These are phyloP conservation scores for Sander lucioperca DNA, from an alignment of 2,113 vertebrate genomes.

Conservation along the genomic window DNA sequence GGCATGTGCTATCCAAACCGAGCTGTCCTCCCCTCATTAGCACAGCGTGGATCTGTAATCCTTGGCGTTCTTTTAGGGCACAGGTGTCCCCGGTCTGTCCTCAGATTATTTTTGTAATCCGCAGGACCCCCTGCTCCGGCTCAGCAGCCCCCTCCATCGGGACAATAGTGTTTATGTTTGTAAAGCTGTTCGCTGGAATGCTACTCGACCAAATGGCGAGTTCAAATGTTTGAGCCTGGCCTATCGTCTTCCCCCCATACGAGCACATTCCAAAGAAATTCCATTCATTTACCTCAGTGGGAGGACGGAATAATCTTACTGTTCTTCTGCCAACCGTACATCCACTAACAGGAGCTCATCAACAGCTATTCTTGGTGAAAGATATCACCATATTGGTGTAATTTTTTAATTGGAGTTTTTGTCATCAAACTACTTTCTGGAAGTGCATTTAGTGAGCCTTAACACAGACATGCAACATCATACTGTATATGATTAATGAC, in stretches of 20 bases:
- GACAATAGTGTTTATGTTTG: slow-evolving; percentile 67
- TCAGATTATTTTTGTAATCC: slow-evolving; percentile 85
- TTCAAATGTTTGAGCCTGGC: slow-evolving; percentile 49
- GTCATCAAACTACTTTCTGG: slow-evolving; percentile 8
- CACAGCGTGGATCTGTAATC: slow-evolving; percentile 79
- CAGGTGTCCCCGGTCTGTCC: slow-evolving; percentile 85
- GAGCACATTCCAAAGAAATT: slow-evolving; percentile 56
- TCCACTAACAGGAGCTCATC: not conserved
- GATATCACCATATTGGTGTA: not conserved
- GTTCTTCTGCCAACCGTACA: not conserved
- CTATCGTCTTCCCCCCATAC: slow-evolving; percentile 19
- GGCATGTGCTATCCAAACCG: slow-evolving; percentile 42
- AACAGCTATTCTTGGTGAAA: not conserved
- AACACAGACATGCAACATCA: not conserved
- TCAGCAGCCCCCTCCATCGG: slow-evolving; percentile 53
- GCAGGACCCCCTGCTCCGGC: slow-evolving; percentile 55
- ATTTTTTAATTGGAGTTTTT: no score
- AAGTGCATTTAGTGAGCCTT: not conserved
- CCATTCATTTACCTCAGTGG: slow-evolving; percentile 19
- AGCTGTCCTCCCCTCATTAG: slow-evolving; percentile 75
- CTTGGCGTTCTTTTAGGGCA: slow-evolving; percentile 71
- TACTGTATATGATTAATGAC: slow-evolving; percentile 20
- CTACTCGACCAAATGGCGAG: slow-evolving; percentile 45
- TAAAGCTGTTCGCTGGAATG: slow-evolving; percentile 73
- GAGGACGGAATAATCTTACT: slow-evolving; percentile 8